These are phyloP conservation scores for Myiagra hebetior DNA, from an alignment of 2,113 vertebrate species.

Conservation along the genomic window DNA sequence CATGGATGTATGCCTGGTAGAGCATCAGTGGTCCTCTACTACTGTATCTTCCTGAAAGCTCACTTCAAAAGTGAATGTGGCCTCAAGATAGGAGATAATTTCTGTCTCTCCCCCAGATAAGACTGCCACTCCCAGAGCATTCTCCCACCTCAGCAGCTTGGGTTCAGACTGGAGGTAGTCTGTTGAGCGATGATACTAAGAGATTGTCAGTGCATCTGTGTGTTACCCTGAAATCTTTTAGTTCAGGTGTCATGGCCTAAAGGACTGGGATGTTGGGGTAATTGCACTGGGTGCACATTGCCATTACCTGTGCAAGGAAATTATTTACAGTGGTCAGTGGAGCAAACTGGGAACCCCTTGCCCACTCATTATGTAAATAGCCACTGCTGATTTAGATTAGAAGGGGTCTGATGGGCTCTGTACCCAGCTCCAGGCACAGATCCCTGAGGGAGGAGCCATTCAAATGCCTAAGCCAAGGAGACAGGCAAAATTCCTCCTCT, in stretches of 20 bases:
- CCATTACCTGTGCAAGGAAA: accelerated
- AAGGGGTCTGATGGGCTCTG: not conserved
- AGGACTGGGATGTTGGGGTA: not conserved
- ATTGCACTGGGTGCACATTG: not conserved
- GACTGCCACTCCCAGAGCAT: not conserved
- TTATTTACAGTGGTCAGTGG: not conserved
- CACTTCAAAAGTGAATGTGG: not conserved
- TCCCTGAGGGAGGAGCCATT: not conserved
- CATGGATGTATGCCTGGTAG: not conserved
- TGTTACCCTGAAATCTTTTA: not conserved
- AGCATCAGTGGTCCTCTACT: not conserved
- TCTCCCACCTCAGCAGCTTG: not conserved
- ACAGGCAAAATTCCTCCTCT: not conserved
- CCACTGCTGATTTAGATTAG: not conserved
- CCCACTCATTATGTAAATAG: not conserved
- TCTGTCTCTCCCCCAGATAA: not conserved
- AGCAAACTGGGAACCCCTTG: not conserved
- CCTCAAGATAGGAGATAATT: not conserved
- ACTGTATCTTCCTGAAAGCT: not conserved
- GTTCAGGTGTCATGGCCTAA: not conserved
- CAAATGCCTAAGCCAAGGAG: not conserved
- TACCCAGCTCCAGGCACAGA: not conserved
- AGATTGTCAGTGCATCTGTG: not conserved
- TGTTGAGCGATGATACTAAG: not conserved
- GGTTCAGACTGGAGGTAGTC: not conserved